Evolutionary conservation across 2,797 vertebrate species (phyloP).

Genomic region (Intellagama lesueurii): DNA sequence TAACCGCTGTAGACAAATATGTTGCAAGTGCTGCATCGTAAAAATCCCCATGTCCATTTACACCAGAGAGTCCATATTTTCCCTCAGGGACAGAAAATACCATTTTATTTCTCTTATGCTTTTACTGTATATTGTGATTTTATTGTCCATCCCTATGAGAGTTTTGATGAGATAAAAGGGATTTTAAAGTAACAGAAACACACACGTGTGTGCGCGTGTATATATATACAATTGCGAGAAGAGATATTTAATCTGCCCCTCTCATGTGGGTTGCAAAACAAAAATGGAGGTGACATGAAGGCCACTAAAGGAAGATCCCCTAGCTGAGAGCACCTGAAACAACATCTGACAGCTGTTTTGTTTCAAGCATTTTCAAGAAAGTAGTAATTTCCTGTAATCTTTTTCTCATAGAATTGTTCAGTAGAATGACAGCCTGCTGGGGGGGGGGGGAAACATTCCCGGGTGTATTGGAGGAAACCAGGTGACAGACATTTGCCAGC

Average conservation of each 20-base stretch:
- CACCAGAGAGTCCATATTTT: too few species aligned
- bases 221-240: not conserved
- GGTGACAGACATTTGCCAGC: constrained; percentile 3
- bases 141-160: not conserved
- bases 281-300: not conserved
- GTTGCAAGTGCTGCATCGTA: not conserved
- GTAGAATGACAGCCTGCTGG: not conserved
- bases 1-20: not conserved
- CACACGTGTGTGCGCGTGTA: not conserved
- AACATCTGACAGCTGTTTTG: not conserved
- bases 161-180: not conserved
- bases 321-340: not conserved
- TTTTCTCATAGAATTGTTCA: not conserved
- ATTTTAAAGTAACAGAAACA: not conserved
- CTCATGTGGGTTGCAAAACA: not conserved
- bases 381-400: not conserved
- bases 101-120: too few species aligned
- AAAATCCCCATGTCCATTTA: not conserved
- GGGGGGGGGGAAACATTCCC: not conserved
- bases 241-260: not conserved
- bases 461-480: not conserved
- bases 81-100: not conserved
- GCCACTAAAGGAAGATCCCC: not conserved
- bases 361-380: constrained; percentile 3
- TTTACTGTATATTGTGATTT: not conserved